Evolutionary conservation across 2,888 invertebrate species (phyloP).

Genomic region (Acanthoscelides obtectus): DNA sequence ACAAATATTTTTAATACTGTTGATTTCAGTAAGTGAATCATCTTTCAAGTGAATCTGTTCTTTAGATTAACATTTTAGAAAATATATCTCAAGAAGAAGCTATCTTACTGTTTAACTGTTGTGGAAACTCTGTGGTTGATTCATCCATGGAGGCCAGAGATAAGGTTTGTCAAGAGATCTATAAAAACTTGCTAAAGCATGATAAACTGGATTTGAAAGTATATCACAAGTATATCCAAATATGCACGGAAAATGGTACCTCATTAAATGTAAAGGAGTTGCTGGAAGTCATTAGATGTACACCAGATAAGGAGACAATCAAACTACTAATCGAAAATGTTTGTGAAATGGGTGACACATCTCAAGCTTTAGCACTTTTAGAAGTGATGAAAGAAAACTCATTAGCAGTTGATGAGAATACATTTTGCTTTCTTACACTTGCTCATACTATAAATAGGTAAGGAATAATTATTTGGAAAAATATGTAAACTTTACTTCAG

Average conservation of each 20-base stretch:
- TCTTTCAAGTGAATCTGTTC: background rate
- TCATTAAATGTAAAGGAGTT: slow-evolving; percentile 48
- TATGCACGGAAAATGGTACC: slow-evolving; percentile 56
- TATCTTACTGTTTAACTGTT: slow-evolving; percentile 52
- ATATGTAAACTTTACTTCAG: no score
- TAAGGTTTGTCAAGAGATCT: slow-evolving; percentile 52
- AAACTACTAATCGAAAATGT: slow-evolving; percentile 54
- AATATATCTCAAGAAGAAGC: slow-evolving; percentile 46
- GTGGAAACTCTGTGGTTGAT: slow-evolving; percentile 54
- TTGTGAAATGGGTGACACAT: slow-evolving; percentile 55
- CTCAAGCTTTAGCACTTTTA: slow-evolving; percentile 55
- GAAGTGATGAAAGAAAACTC: slow-evolving; percentile 56
- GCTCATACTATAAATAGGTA: slow-evolving; percentile 56
- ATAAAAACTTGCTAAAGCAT: slow-evolving; percentile 49
- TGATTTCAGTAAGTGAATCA: background rate
- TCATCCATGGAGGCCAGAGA: slow-evolving; percentile 49
- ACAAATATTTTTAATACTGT: background rate
- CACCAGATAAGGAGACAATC: slow-evolving; percentile 53
- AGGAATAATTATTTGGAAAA: no score
- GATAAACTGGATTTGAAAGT: slow-evolving; percentile 49
- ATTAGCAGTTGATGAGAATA: slow-evolving; percentile 53
- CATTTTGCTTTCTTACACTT: slow-evolving; percentile 58
- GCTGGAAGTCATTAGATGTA: slow-evolving; percentile 48
- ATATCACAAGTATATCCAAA: slow-evolving; percentile 55
- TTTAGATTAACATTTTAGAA: slow-evolving; percentile 23